Conservation (phyloP, 2,888 invertebrate species). For the Himalopsyche kuldschensis region DNA sequence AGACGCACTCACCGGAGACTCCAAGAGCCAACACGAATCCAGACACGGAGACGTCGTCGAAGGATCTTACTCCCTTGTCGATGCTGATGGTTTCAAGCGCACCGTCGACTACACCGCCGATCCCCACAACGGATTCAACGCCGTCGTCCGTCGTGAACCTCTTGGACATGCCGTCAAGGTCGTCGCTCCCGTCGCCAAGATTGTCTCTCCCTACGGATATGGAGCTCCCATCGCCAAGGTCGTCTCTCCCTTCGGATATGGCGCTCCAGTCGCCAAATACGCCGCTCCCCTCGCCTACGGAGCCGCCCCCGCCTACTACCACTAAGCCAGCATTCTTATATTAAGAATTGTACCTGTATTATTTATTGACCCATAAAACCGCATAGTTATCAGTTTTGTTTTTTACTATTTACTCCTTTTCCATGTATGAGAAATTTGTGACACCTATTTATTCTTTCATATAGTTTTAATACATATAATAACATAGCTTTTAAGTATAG, state of each 20-base stretch:
- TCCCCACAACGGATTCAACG: slow-evolving; percentile 57
- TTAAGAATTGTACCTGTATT: slow-evolving; percentile 39
- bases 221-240: slow-evolving; percentile 42
- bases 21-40: slow-evolving; percentile 53
- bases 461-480: too few species aligned
- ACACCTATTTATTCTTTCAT: too few species aligned
- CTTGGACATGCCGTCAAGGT: slow-evolving; percentile 46
- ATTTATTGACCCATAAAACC: slow-evolving; percentile 36
- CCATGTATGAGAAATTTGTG: too few species aligned
- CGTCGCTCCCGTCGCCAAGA: slow-evolving; percentile 44
- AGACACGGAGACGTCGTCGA: slow-evolving; percentile 58
- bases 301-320: slow-evolving; percentile 64
- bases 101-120: slow-evolving; percentile 59
- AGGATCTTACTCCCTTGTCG: slow-evolving; percentile 56
- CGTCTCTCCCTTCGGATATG: slow-evolving; percentile 40
- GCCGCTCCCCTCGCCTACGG: slow-evolving; percentile 43
- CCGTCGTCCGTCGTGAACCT: slow-evolving; percentile 54
- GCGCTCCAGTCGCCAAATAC: slow-evolving; percentile 6
- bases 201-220: slow-evolving; percentile 46
- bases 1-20: slow-evolving; percentile 59
- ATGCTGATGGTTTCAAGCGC: slow-evolving; percentile 56
- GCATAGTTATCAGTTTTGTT: not conserved
- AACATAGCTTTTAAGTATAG: too few species aligned
- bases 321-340: slow-evolving; percentile 52
- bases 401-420: not conserved